Evolutionary conservation across 2,797 vertebrate genomes (phyloP).

Genomic region (Coreius guichenoti): DNA sequence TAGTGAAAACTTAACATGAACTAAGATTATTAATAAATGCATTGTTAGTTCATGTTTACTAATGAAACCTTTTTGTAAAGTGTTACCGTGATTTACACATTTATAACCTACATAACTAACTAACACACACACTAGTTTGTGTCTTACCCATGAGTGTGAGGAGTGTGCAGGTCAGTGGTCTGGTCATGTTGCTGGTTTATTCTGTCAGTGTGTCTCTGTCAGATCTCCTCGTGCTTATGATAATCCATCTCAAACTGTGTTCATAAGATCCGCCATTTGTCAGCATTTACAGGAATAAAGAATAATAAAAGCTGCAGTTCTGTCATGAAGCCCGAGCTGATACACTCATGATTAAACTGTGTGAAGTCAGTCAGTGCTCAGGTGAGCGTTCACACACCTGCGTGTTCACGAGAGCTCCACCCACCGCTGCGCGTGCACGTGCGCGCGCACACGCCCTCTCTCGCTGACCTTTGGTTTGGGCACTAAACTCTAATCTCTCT

Average conservation of each 20-base stretch:
- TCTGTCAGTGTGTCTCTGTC: neutral
- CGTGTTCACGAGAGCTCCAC: neutral
- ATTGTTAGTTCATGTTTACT: too few relatives aligned
- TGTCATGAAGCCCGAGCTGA: neutral
- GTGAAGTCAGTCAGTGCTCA: neutral
- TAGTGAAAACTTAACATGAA: too few relatives aligned
- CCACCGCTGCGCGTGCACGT: neutral
- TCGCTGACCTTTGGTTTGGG: constrained; percentile 24
- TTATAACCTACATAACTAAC: too few relatives aligned
- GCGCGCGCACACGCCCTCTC: neutral
- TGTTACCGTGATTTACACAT: neutral
- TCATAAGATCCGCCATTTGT: neutral
- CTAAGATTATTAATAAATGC: neutral
- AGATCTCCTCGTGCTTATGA: neutral
- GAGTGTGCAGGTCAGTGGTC: neutral
- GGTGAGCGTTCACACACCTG: constrained; percentile 11
- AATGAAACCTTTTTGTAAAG: too few relatives aligned
- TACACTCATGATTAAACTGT: neutral
- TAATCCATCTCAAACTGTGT: neutral
- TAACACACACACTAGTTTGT: too few relatives aligned
- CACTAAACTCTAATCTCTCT: neutral
- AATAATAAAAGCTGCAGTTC: neutral
- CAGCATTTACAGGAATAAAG: neutral
- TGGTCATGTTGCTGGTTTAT: constrained; percentile 5
- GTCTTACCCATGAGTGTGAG: constrained; percentile 3